phyloP scores from a whole-genome alignment of 1,140 invertebrate species.

The Gryon sp. region DNA sequence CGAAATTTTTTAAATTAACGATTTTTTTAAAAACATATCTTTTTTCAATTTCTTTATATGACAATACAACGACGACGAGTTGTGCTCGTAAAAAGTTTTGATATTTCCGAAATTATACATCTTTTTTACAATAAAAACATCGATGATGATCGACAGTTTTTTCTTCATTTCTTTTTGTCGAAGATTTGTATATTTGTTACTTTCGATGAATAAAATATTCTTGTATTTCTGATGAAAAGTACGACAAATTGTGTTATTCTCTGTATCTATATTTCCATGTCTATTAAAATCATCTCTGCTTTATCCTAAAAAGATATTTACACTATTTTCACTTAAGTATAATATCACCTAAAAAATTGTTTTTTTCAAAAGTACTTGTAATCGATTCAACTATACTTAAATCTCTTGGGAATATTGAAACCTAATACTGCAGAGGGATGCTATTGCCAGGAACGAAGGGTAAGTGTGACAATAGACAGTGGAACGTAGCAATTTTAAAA shows the following conservation, averaged over 20 bases:
- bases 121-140: conserved; percentile 42
- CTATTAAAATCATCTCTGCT: too few relatives aligned
- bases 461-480: conserved; percentile 61
- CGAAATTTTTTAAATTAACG: conserved; percentile 22
- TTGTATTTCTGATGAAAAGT: conserved; percentile 77
- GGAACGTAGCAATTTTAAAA: conserved; percentile 65
- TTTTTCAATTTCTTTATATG: conserved; percentile 43
- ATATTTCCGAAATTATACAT: conserved; percentile 60
- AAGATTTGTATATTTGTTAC: conserved; percentile 80
- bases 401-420: conserved; percentile 39
- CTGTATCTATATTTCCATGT: not conserved
- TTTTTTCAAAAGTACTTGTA: not conserved
- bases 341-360: conserved; percentile 1
- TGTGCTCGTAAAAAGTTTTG: conserved; percentile 36
- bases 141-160: conserved; percentile 65
- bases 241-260: conserved; percentile 4
- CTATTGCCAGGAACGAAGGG: conserved; percentile 25
- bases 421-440: conserved; percentile 7
- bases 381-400: conserved; percentile 33
- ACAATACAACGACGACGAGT: conserved; percentile 53
- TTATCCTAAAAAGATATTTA: too few relatives aligned
- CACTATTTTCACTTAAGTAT: conserved; percentile 1
- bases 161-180: conserved; percentile 56
- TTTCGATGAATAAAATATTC: conserved; percentile 81
- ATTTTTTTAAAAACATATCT: conserved; percentile 12